Evolutionary conservation across 2,113 vertebrate genomes (phyloP).

Genomic region (Cheirogaleus medius): DNA sequence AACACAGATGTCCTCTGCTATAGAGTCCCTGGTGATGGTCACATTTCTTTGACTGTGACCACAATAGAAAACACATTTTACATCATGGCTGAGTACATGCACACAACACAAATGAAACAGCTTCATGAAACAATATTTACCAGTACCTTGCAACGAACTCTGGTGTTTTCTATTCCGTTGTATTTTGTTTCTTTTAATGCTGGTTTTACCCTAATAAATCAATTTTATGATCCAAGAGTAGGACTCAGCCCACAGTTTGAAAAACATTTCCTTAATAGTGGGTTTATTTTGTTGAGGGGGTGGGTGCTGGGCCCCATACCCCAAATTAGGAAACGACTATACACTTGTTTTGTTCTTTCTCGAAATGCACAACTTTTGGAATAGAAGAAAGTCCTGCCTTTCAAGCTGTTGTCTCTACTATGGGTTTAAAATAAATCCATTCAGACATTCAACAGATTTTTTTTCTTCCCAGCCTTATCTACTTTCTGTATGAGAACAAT

Average conservation of each 20-base stretch:
- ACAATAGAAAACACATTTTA: not conserved
- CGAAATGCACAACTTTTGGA: conserved; percentile 42
- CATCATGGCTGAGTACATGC: not conserved
- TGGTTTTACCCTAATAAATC: not conserved
- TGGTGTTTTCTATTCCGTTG: not conserved
- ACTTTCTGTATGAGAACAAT: conserved; percentile 26
- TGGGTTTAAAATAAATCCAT: conserved; percentile 66
- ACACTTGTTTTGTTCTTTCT: conserved; percentile 31
- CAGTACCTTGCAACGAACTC: not conserved
- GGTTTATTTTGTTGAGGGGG: not conserved
- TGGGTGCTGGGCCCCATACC: not conserved
- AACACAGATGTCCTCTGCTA: not conserved
- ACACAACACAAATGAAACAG: not conserved
- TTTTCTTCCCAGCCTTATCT: conserved; percentile 26
- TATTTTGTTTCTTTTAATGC: not conserved
- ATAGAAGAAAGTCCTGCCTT: conserved; percentile 45
- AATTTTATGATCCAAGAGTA: not conserved
- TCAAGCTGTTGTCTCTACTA: conserved; percentile 61
- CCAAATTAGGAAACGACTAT: not conserved
- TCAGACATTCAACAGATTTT: conserved; percentile 64
- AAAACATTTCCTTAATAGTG: not conserved
- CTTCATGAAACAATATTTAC: not conserved
- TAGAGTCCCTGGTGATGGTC: not conserved
- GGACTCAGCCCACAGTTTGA: not conserved
- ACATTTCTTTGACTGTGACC: not conserved